Percentiles rank a stretch among this genome's conserved stretches.
Conservation (phyloP, 2,113 vertebrate genomes). For the Zosterops japonicus region DNA sequence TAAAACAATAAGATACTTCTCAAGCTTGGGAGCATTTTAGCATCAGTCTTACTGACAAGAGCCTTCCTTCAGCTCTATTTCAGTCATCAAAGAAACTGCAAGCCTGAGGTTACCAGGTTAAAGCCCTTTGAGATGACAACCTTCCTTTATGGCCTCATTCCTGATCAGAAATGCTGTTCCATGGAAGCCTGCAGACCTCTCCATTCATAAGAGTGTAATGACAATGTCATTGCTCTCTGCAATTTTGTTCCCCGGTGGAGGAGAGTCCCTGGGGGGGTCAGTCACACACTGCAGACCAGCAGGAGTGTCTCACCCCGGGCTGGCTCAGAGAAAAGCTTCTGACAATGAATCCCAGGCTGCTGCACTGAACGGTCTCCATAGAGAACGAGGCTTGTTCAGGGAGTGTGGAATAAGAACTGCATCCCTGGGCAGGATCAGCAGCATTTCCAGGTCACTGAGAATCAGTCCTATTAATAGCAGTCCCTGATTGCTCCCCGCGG, state of each 20-base stretch:
- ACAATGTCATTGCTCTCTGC: neutral
- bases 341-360: rapidly evolving
- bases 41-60: neutral
- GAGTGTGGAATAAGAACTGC: neutral
- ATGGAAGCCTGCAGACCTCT: neutral
- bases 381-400: neutral
- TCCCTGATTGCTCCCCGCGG: neutral
- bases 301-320: rapidly evolving
- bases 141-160: neutral
- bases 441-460: neutral
- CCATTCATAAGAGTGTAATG: neutral
- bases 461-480: neutral
- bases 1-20: neutral
- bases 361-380: rapidly evolving
- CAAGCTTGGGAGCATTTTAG: neutral
- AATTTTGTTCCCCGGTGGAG: neutral
- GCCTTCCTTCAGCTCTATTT: conserved; percentile 2
- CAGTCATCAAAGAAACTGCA: neutral
- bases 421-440: neutral
- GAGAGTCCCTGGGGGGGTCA: rapidly evolving
- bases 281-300: neutral
- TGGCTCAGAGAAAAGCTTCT: neutral
- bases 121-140: neutral
- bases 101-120: neutral
- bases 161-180: neutral